These are phyloP conservation scores for Platorchestia sp. DNA, from an alignment of 1,140 invertebrate genomes.

Conservation along the genomic window DNA sequence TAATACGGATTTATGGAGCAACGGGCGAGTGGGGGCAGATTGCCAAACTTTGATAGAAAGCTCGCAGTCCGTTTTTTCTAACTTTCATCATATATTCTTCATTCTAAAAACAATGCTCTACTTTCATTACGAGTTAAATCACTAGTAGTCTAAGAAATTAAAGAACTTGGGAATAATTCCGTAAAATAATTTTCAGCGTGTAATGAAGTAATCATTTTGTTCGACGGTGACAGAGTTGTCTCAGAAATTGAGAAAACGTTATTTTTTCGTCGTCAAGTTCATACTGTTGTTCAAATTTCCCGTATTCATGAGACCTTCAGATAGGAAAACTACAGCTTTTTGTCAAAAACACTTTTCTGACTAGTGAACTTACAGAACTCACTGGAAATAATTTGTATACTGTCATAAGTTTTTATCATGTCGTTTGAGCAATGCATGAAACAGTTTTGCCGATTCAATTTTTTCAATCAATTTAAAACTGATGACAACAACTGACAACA, in stretches of 20 bases:
- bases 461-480: too few relatives aligned
- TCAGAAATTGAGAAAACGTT: background rate
- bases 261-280: background rate
- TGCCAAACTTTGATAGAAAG: background rate
- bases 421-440: too few relatives aligned
- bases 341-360: background rate
- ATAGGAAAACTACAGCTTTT: background rate
- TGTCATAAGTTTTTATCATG: too few relatives aligned
- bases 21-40: background rate
- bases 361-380: too few relatives aligned
- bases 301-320: background rate
- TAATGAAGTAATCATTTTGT: background rate
- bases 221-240: background rate
- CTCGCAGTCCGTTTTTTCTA: background rate
- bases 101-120: too few relatives aligned
- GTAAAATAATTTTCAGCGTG: too few relatives aligned
- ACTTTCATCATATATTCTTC: too few relatives aligned
- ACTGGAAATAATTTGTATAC: too few relatives aligned
- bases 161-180: too few relatives aligned
- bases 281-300: background rate
- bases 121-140: background rate
- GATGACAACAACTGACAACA: too few relatives aligned
- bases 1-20: background rate
- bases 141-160: too few relatives aligned
- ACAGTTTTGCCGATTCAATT: too few relatives aligned